Conservation (phyloP, 2,113 vertebrate species). For the Hippocampus comes region DNA sequence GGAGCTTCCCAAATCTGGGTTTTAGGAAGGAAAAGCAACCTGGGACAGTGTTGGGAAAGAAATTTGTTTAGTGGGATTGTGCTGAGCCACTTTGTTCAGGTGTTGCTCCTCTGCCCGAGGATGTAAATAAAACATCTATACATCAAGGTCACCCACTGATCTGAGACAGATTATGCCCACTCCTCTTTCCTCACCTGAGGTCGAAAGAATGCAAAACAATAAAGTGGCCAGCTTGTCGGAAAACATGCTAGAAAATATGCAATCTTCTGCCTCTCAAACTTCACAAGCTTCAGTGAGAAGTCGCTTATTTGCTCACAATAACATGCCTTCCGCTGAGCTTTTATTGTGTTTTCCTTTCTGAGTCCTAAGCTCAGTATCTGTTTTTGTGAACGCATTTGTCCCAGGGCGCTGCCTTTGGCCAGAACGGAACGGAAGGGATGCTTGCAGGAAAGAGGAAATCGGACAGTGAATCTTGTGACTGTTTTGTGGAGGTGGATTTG, state of each 20-base stretch:
- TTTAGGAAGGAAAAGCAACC: not conserved
- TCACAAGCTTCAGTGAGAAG: not conserved
- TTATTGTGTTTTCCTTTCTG: not conserved
- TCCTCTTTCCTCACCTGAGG: not conserved
- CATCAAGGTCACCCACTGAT: conserved; percentile 31
- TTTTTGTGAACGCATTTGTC: not conserved
- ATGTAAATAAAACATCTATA: conserved; percentile 20
- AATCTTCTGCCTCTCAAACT: not conserved
- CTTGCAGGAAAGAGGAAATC: not conserved
- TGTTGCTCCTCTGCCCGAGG: not conserved
- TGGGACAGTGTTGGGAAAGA: not conserved
- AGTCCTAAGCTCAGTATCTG: not conserved
- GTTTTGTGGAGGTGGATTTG: conserved; percentile 51
- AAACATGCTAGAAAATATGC: not conserved
- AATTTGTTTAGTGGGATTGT: not conserved
- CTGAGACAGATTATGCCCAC: conserved; percentile 30
- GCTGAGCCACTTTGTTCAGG: not conserved
- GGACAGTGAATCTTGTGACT: conserved; percentile 36
- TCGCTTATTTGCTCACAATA: not conserved
- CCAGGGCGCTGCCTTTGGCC: not conserved
- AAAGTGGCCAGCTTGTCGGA: not conserved
- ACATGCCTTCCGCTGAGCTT: not conserved
- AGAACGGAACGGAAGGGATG: not conserved
- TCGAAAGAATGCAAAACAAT: conserved; percentile 49
- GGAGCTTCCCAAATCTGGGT: not conserved